A percentile compares a stretch with the other conserved stretches of the same genome.
Conservation (phyloP, 1,140 invertebrate species). For the Teleogryllus occipitalis region DNA sequence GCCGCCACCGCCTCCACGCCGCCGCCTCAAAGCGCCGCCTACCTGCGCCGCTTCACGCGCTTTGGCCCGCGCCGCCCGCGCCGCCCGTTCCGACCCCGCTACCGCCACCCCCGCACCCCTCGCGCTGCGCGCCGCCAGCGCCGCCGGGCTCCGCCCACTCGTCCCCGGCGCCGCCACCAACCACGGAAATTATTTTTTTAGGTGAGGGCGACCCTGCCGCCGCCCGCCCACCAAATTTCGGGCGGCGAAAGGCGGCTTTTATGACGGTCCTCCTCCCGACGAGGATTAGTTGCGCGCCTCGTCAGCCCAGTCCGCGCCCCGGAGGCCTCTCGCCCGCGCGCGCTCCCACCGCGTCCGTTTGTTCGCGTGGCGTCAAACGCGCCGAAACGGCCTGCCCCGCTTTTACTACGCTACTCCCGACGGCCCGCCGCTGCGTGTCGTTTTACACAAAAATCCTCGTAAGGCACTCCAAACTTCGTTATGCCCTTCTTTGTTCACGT, state of each 20-base stretch:
- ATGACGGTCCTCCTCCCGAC: background rate
- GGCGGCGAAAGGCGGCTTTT: background rate
- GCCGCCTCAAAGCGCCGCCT: background rate
- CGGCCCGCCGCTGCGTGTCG: no score
- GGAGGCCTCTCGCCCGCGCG: background rate
- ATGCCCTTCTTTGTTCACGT: background rate
- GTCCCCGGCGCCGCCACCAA: background rate
- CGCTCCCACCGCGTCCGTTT: background rate
- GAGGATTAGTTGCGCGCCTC: background rate
- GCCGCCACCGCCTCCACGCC: no score
- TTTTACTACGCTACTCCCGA: background rate
- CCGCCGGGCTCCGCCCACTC: no score
- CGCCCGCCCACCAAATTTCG: background rate
- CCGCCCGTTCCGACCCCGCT: no score
- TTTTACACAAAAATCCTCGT: background rate
- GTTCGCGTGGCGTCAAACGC: background rate
- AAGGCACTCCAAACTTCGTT: background rate
- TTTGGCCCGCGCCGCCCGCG: background rate
- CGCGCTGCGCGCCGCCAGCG: no score
- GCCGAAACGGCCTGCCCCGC: background rate
- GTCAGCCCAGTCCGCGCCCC: background rate
- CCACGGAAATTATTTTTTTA: conserved; percentile 1
- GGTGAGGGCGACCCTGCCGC: background rate
- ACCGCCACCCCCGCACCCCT: no score
- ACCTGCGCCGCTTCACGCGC: background rate